phyloP scores from a whole-genome alignment of 2,113 vertebrate genomes.

The Polypterus bichir region DNA sequence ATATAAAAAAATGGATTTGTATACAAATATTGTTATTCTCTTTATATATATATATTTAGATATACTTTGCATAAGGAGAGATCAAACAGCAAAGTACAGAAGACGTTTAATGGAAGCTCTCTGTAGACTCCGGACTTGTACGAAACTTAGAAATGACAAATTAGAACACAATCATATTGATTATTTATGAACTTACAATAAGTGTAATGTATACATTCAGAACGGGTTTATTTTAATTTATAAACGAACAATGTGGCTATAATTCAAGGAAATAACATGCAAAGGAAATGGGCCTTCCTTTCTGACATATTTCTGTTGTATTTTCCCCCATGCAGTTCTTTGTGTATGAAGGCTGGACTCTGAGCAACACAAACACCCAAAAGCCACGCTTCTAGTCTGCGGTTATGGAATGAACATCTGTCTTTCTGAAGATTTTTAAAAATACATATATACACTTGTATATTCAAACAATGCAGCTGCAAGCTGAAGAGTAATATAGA shows the following conservation, averaged over 20 bases:
- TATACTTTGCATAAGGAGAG: too few species aligned
- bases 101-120: too few species aligned
- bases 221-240: not conserved
- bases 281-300: constrained; percentile 16
- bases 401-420: not conserved
- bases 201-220: not conserved
- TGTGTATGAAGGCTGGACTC: constrained; percentile 20
- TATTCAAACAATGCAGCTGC: too few species aligned
- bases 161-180: not conserved
- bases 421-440: not conserved
- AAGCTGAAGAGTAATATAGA: too few species aligned
- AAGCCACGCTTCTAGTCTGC: not conserved
- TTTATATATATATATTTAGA: too few species aligned
- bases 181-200: not conserved
- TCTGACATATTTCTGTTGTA: constrained; percentile 15
- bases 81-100: too few species aligned
- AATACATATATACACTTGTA: too few species aligned
- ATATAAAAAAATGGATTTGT: too few species aligned
- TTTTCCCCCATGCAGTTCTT: constrained; percentile 26
- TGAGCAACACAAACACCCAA: constrained; percentile 22
- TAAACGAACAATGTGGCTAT: constrained; percentile 17
- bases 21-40: too few species aligned
- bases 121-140: too few species aligned
- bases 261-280: constrained; percentile 32
- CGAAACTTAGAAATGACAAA: too few species aligned